phyloP scores from a whole-genome alignment of 2,797 vertebrate species.

The Sebastes kiyomatsui region DNA sequence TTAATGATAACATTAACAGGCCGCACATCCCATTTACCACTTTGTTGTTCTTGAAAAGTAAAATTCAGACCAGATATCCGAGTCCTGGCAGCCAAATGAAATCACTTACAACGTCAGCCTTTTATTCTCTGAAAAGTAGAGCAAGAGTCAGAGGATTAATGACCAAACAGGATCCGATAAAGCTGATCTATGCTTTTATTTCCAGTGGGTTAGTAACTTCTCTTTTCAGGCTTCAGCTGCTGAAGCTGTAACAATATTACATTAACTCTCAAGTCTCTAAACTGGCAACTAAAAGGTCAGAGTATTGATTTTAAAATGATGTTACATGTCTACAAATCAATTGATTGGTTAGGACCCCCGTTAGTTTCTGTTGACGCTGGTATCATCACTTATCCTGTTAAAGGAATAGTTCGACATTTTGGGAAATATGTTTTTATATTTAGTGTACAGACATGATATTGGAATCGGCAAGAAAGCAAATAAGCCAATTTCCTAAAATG shows the following conservation, averaged over 20 bases:
- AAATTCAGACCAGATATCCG: neutral
- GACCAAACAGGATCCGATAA: conserved; percentile 1
- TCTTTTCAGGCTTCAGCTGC: neutral
- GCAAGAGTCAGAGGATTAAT: neutral
- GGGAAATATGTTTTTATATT: too few relatives aligned
- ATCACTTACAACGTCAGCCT: neutral
- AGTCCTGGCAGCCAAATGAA: neutral
- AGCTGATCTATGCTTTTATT: conserved; percentile 2
- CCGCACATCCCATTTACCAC: neutral
- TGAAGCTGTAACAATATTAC: neutral
- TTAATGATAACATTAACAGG: neutral
- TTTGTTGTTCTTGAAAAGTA: neutral
- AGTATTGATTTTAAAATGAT: neutral
- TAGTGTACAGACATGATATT: neutral
- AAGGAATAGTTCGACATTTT: neutral
- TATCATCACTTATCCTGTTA: neutral
- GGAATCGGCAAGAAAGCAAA: neutral
- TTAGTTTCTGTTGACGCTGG: neutral
- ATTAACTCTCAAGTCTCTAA: neutral
- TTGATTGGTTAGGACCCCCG: neutral
- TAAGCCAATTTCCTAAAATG: neutral
- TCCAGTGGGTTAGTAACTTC: neutral
- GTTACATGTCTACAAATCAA: neutral
- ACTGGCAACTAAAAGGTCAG: neutral
- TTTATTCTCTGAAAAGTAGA: neutral